These are phyloP conservation scores for Lepisosteus osseus DNA, from an alignment of 2,113 vertebrate genomes.

Conservation along the genomic window DNA sequence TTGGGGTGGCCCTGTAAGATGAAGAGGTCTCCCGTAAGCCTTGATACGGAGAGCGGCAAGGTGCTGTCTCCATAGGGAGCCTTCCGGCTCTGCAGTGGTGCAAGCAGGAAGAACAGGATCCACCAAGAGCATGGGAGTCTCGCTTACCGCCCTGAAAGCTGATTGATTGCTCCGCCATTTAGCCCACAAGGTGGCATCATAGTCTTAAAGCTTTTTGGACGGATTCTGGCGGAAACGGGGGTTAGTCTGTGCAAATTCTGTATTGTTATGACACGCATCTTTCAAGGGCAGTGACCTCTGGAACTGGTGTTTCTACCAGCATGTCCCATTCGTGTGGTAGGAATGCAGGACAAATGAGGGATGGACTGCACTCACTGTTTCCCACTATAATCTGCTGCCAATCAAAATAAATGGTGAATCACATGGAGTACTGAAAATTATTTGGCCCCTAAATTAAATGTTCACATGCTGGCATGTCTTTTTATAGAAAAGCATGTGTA, in stretches of 20 bases:
- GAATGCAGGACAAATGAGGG: neutral
- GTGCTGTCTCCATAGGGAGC: constrained; percentile 10
- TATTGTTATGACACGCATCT: neutral
- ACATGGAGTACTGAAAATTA: too few relatives aligned
- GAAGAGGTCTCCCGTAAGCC: too few relatives aligned
- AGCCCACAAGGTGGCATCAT: constrained; percentile 52
- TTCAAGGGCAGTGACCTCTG: neutral
- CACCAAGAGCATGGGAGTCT: neutral
- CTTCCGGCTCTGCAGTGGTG: neutral
- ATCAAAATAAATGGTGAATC: too few relatives aligned
- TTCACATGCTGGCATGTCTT: too few relatives aligned
- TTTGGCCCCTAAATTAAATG: too few relatives aligned
- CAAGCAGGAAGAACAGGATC: too few relatives aligned
- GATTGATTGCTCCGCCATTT: constrained; percentile 31
- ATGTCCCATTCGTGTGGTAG: too few relatives aligned
- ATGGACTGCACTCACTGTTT: too few relatives aligned
- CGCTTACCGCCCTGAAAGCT: constrained; percentile 6
- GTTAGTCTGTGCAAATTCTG: too few relatives aligned
- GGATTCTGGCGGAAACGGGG: neutral
- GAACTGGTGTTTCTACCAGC: neutral
- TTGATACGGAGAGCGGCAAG: neutral
- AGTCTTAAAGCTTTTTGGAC: constrained; percentile 24
- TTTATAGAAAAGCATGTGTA: too few relatives aligned
- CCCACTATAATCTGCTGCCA: too few relatives aligned
- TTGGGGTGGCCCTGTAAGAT: too few relatives aligned